A percentile compares a stretch with the other conserved stretches of the same genome.
Conservation (phyloP, 2,888 invertebrate genomes). For the Mythimna lalbum region DNA sequence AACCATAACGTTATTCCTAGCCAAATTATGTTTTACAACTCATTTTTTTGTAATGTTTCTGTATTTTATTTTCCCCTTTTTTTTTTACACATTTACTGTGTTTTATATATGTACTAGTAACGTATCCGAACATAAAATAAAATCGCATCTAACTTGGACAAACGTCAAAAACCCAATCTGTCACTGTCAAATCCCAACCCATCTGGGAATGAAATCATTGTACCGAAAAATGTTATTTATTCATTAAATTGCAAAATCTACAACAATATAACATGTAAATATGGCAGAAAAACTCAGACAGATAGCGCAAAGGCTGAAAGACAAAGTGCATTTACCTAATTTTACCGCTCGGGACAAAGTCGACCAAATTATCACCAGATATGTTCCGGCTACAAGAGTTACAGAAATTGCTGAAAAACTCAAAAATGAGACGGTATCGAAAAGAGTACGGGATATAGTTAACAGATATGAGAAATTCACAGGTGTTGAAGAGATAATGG, state of each 20-base stretch:
- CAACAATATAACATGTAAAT: constrained; percentile 78
- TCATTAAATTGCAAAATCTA: constrained; percentile 56
- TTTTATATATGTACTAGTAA: too few species aligned
- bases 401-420: constrained; percentile 83
- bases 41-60: too few species aligned
- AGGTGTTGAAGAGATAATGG: constrained; percentile 94
- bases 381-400: constrained; percentile 80
- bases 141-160: constrained; percentile 25
- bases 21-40: too few species aligned
- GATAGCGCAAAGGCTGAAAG: constrained; percentile 81
- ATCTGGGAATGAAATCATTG: constrained; percentile 68
- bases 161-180: constrained; percentile 28
- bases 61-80: too few species aligned
- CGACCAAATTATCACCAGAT: constrained; percentile 82
- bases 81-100: too few species aligned
- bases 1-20: too few species aligned
- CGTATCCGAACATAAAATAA: constrained; percentile 44
- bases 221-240: constrained; percentile 69
- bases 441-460: constrained; percentile 87
- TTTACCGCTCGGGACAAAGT: constrained; percentile 80
- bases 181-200: constrained; percentile 57
- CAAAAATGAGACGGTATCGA: constrained; percentile 77
- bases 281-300: constrained; percentile 86
- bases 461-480: constrained; percentile 93
- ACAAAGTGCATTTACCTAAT: constrained; percentile 79